Evolutionary conservation across 1,140 invertebrate species (phyloP), one percentile per base, ranked within the genome.

Genomic region (Neuroterus valhalla): DNA sequence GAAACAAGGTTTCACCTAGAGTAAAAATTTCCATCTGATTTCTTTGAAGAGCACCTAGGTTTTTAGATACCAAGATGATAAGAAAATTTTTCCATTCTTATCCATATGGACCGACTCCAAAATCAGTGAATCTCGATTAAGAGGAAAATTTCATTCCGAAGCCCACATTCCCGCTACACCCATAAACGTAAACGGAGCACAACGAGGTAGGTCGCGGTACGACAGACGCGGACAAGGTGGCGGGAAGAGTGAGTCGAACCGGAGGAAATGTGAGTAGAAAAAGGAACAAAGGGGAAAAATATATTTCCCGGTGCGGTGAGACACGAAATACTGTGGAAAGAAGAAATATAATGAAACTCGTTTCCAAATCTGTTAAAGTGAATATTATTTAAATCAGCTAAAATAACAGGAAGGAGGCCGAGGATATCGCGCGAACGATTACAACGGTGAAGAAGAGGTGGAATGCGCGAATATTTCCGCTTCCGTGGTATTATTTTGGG

Each of bases 351-450:
- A 81, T 78, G 79, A 78, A 79, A 81, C 70, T 81, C 81, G 74
- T 75, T 81, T 78, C 74, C 66, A 85, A 85, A 82, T 84, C 78
- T 79, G 80, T 79, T 82, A 79, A 81, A 78, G 77, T 70, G 77
- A 81, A 83, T 82, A 83, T 85, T 85, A 84, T 81, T 85, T 83
- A 84, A 82, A 85, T 82, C 73, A 66, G 62, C 44, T 26, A 42
- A 14, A 72, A 77, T 84, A 83, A 83, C 72, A 72, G 75, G 52
- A 69, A 62, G 55, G 23, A 14, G 55, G 26, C 31, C 55, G 55
- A 31, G 55, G 55, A 74, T 82, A 84, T 81, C 79, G 79, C 74
- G 68, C 80, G 79, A 81, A 81, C 72, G 77, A 84, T 83, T 77
- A 75, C 70, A 15, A 81, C 46, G 43, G 31, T 11, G 71, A 21